Evolutionary conservation across 2,888 invertebrate genomes (phyloP).

Genomic region (Pantelozetes paolii): DNA sequence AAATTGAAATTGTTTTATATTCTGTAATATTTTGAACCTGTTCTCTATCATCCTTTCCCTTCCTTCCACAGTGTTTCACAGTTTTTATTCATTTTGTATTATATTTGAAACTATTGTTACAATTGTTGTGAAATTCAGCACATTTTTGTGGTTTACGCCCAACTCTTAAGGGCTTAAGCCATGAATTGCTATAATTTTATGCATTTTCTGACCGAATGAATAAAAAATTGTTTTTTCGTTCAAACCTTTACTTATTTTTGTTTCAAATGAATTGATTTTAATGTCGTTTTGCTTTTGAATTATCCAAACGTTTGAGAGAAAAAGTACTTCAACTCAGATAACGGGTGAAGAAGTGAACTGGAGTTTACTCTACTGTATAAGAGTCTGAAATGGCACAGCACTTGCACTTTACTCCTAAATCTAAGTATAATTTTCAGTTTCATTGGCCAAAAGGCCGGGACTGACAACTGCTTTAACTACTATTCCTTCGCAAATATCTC

Average conservation of each 20-base stretch:
- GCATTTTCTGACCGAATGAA: slow-evolving; percentile 12
- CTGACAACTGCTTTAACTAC: neutral
- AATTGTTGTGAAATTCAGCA: neutral
- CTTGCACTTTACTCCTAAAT: slow-evolving; percentile 12
- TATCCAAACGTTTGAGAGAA: neutral
- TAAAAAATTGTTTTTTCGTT: slow-evolving; percentile 6
- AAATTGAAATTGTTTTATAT: neutral
- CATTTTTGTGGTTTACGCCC: slow-evolving; percentile 1
- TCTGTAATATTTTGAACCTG: neutral
- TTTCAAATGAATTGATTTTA: slow-evolving; percentile 16
- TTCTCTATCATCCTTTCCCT: neutral
- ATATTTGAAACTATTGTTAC: neutral
- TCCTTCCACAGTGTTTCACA: neutral
- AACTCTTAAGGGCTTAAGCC: neutral
- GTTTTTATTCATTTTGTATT: neutral
- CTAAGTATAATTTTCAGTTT: slow-evolving; percentile 20
- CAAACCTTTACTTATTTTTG: neutral
- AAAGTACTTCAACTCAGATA: neutral
- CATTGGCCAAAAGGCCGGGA: neutral
- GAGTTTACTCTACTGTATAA: neutral
- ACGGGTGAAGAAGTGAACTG: neutral
- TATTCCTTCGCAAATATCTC: neutral
- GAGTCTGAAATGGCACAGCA: neutral
- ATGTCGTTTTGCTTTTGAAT: slow-evolving; percentile 5
- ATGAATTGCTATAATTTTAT: neutral